Percentiles rank a stretch among this genome's conserved stretches.
phyloP scores from a whole-genome alignment of 2,113 vertebrate genomes.

The Indicator indicator region DNA sequence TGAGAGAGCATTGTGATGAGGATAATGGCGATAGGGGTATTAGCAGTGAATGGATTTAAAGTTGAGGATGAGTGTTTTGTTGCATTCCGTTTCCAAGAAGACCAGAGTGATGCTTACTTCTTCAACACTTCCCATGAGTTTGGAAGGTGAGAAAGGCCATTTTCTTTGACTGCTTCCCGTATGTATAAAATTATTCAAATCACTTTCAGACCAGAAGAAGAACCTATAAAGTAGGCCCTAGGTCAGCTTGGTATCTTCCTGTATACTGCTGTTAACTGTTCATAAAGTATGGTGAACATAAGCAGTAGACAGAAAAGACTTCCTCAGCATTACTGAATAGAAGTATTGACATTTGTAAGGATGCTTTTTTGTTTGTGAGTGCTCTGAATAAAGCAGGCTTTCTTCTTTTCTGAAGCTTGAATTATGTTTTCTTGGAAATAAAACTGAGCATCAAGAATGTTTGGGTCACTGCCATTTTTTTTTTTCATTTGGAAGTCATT shows the following conservation, averaged over 20 bases:
- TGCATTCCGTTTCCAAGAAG: background rate
- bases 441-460: background rate
- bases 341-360: background rate
- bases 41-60: background rate
- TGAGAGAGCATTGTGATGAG: background rate
- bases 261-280: background rate
- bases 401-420: background rate
- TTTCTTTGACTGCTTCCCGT: background rate
- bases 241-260: background rate
- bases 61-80: background rate
- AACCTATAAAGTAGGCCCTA: background rate
- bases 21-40: background rate
- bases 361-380: background rate
- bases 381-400: background rate
- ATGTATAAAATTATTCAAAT: background rate
- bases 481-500: background rate
- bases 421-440: background rate
- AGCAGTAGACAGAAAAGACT: background rate
- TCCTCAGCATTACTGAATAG: background rate
- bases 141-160: background rate
- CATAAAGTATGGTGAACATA: background rate
- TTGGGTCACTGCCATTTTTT: background rate
- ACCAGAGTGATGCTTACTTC: background rate
- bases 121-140: background rate
- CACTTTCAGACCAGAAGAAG: background rate